Base-by-base conservation (phyloP, 2,797 vertebrate species). In the Falco naumanni region DNA sequence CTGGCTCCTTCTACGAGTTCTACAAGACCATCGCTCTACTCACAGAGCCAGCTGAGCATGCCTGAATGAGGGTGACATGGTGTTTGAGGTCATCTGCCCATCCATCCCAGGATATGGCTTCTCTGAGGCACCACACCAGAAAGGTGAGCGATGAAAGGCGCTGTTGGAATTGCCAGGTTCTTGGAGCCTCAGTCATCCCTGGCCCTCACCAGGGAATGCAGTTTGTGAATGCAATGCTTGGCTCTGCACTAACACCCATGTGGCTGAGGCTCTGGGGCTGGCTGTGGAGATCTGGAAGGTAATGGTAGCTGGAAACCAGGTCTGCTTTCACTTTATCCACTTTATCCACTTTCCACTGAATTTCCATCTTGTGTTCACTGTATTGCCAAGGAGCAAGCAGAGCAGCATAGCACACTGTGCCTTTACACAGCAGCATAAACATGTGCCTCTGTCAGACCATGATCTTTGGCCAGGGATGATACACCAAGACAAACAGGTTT, bases 31-130 rank as follows among this genome's bases (percentile, higher is more conserved):
- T 99, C 21, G 99, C 99, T 21, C 93, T 99, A 71, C 98, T 99
- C 84, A 99, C 98, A 0, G 97, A 98, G 48, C 97, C 97, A 4
- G 97, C 94, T 9, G 71, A 76, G 7, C 97, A 96, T 0, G 97
- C 20, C 47, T 98, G 71, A 92, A 57, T 3, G 95, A 95, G 39
- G 90, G 91, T 51, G 93, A 95, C 0, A 18, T 97, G 29, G 97
- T 92, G 5, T 99, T 99, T 97, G 98, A 99, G 95, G 97, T 99
- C 92, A 98, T 99, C 96, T 99, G 99, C 83, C 99, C 99, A 15
- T 99, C 99, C 59, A 99, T 99, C 83, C 99, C 99, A 60, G 99
- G 99, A 48, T 99, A 99, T 5, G 98, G 98, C 68, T 99, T 98
- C 96, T 99, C 99, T 8, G 99, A 99, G 76, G 98, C 98, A 5